phyloP scores from a whole-genome alignment of 2,888 invertebrate species.

The Diachrysia chrysitis region DNA sequence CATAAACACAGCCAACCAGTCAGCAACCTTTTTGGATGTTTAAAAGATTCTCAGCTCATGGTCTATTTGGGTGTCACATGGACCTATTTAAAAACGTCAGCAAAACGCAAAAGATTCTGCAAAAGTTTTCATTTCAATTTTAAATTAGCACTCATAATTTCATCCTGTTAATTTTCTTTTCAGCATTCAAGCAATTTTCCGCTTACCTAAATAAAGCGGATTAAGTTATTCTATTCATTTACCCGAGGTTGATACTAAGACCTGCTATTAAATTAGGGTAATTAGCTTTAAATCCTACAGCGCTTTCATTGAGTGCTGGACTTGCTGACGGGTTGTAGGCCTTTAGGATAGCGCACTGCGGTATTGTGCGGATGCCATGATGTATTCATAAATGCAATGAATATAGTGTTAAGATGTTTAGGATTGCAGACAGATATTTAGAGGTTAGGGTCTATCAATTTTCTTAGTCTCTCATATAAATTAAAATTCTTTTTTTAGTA shows the following conservation, averaged over 20 bases:
- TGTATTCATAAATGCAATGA: neutral
- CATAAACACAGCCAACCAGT: too few species aligned
- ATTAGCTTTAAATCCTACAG: slow-evolving; percentile 39
- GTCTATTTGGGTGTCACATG: too few species aligned
- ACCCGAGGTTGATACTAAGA: slow-evolving; percentile 32
- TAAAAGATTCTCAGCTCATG: too few species aligned
- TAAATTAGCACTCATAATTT: slow-evolving; percentile 5
- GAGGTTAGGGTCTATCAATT: neutral
- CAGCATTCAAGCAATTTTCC: slow-evolving; percentile 31
- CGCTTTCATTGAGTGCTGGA: slow-evolving; percentile 27
- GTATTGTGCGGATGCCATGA: slow-evolving; percentile 20
- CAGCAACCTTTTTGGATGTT: too few species aligned
- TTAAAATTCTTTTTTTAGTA: neutral
- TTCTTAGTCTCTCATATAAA: neutral
- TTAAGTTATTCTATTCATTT: slow-evolving; percentile 51
- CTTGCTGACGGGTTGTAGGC: slow-evolving; percentile 16
- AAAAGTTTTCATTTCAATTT: neutral
- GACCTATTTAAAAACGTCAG: too few species aligned
- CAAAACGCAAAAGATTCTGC: neutral
- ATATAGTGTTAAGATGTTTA: neutral
- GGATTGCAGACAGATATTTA: neutral
- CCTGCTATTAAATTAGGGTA: slow-evolving; percentile 45
- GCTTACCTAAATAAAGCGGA: slow-evolving; percentile 37
- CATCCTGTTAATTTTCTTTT: slow-evolving; percentile 30
- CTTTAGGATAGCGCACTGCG: slow-evolving; percentile 46